These are phyloP conservation scores for Coranthus polyacanthus DNA, from an alignment of 2,797 vertebrate genomes.

Conservation along the genomic window DNA sequence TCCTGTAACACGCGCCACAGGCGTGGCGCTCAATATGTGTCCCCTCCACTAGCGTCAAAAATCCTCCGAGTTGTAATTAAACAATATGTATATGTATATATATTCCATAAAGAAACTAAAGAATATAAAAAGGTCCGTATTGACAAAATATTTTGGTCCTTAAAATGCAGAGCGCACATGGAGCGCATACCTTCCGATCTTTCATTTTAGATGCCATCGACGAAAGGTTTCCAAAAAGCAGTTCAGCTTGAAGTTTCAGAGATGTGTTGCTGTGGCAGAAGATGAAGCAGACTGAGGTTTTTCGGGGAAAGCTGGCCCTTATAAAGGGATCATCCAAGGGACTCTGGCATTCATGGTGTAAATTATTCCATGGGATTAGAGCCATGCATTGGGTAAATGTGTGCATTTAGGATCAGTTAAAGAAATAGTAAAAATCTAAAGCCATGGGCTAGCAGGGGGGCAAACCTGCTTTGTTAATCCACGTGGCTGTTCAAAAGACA, in stretches of 20 bases:
- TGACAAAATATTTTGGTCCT: slow-evolving; percentile 42
- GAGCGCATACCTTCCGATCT: slow-evolving; percentile 92
- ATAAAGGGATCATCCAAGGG: slow-evolving; percentile 90
- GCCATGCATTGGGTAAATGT: slow-evolving; percentile 89
- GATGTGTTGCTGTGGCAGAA: slow-evolving; percentile 62
- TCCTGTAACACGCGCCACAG: slow-evolving; percentile 28
- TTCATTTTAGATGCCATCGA: slow-evolving; percentile 93
- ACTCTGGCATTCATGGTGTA: slow-evolving; percentile 88
- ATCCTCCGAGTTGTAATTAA: slow-evolving; percentile 15
- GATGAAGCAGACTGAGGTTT: slow-evolving; percentile 81
- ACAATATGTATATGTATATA: background rate
- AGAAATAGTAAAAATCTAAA: slow-evolving; percentile 87
- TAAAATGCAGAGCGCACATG: slow-evolving; percentile 53
- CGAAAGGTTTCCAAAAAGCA: slow-evolving; percentile 43
- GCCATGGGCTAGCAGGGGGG: slow-evolving; percentile 87
- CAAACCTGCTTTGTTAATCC: slow-evolving; percentile 96
- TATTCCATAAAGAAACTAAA: slow-evolving; percentile 23
- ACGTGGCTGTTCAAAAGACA: slow-evolving; percentile 96
- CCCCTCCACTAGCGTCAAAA: slow-evolving; percentile 4
- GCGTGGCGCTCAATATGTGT: background rate
- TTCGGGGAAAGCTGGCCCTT: slow-evolving; percentile 78
- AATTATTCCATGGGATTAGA: slow-evolving; percentile 96
- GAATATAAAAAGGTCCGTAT: slow-evolving; percentile 18
- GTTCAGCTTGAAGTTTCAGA: slow-evolving; percentile 31
- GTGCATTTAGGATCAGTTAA: slow-evolving; percentile 94